phyloP scores from a whole-genome alignment of 2,113 vertebrate species.

The Otus sunia region DNA sequence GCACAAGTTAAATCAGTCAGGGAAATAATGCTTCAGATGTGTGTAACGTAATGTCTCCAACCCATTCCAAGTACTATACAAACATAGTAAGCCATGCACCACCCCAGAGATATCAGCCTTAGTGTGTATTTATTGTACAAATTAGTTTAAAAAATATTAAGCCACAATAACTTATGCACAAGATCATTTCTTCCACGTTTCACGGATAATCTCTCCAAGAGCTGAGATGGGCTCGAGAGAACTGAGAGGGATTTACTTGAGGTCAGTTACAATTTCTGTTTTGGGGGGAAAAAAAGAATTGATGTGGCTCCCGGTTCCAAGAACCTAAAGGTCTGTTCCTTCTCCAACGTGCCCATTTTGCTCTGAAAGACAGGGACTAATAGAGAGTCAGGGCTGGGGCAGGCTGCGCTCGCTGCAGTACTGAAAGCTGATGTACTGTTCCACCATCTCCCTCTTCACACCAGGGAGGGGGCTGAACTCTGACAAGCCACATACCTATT shows the following conservation, averaged over 20 bases:
- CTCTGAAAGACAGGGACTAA: background rate
- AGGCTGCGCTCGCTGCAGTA: background rate
- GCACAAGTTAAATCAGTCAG: background rate
- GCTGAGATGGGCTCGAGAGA: background rate
- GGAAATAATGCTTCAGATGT: background rate
- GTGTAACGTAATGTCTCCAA: accelerated
- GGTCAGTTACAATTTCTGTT: background rate
- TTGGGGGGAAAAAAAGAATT: accelerated
- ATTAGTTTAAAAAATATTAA: background rate
- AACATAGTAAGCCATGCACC: background rate
- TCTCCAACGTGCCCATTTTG: background rate
- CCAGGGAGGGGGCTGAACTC: background rate
- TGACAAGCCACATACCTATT: background rate
- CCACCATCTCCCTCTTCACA: background rate
- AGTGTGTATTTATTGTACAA: background rate
- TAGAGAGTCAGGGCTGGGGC: background rate
- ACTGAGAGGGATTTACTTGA: background rate
- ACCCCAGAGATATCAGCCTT: background rate
- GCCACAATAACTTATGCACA: background rate
- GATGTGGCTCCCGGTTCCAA: background rate
- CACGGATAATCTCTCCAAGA: background rate
- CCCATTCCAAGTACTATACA: background rate
- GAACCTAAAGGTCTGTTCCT: background rate
- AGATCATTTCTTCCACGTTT: background rate
- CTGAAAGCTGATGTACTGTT: background rate